Percentiles rank a stretch among this genome's conserved stretches.
These are phyloP conservation scores for Drosophila melanosoma DNA, from an alignment of 2,888 invertebrate species.

Conservation along the genomic window DNA sequence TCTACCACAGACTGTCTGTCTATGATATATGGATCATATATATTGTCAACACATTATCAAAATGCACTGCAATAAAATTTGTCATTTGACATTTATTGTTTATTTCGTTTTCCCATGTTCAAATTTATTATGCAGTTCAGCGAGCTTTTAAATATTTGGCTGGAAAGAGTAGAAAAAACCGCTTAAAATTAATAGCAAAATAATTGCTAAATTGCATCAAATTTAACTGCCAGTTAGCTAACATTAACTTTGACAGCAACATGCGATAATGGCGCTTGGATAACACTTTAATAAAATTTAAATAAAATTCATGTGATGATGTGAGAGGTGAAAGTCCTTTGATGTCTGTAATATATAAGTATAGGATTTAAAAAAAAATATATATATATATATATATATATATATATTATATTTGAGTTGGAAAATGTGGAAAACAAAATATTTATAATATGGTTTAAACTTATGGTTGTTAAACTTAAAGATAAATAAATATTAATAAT, in stretches of 20 bases:
- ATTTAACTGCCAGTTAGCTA: slow-evolving; percentile 24
- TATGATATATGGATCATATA: slow-evolving; percentile 13
- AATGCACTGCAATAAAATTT: slow-evolving; percentile 16
- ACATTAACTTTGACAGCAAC: slow-evolving; percentile 23
- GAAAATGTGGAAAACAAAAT: not conserved
- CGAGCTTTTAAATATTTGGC: not conserved
- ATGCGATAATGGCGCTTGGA: not conserved
- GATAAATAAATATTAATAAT: not conserved
- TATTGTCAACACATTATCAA: slow-evolving; percentile 5
- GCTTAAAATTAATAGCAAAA: not conserved
- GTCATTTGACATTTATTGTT: not conserved
- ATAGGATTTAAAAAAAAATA: not conserved
- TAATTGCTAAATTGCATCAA: not conserved
- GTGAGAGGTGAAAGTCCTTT: slow-evolving; percentile 4
- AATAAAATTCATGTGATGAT: not conserved
- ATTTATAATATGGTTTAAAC: not conserved
- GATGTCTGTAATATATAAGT: not conserved
- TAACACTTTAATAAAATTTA: not conserved
- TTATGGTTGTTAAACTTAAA: too few species aligned
- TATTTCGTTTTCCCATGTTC: not conserved
- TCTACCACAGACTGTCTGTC: slow-evolving; percentile 4
- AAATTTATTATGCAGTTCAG: not conserved
- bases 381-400: not conserved
- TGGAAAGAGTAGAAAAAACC: not conserved
- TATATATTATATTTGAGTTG: not conserved